A percentile compares a stretch with the other conserved stretches of the same genome.
Conservation (phyloP, 2,888 invertebrate genomes). For the Labia minor region DNA sequence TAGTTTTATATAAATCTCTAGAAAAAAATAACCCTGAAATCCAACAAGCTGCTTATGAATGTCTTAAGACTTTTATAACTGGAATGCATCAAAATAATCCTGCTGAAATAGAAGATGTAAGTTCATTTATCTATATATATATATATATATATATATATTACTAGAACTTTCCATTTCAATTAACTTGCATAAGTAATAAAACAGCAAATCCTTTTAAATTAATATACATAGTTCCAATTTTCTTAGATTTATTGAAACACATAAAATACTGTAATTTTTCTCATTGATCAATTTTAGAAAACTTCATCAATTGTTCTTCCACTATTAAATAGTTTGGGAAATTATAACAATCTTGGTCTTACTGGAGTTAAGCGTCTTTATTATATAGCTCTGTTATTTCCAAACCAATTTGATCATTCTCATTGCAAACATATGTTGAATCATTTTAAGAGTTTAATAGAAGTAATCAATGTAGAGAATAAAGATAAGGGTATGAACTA, state of each 20-base stretch:
- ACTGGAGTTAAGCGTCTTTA: constrained; percentile 40
- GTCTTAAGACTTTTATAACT: constrained; percentile 39
- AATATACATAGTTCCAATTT: no score
- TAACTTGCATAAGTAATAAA: neutral
- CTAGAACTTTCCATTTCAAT: no score
- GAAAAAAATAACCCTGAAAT: constrained; percentile 39
- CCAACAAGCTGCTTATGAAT: constrained; percentile 42
- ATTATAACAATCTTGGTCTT: constrained; percentile 39
- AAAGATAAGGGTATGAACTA: neutral
- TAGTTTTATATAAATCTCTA: constrained; percentile 40
- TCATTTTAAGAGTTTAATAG: constrained; percentile 41
- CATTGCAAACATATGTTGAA: constrained; percentile 43
- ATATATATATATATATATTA: no score
- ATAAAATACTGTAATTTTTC: no score
- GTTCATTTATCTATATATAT: no score
- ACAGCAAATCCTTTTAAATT: no score
- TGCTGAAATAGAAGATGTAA: constrained; percentile 68
- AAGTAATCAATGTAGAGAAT: constrained; percentile 33
- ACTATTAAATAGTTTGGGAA: constrained; percentile 37
- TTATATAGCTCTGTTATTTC: constrained; percentile 43
- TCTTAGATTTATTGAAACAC: no score
- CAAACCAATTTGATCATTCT: constrained; percentile 43
- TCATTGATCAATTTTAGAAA: no score
- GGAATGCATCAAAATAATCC: constrained; percentile 22
- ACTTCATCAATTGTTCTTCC: constrained; percentile 28